A percentile compares a stretch with the other conserved stretches of the same genome.
Evolutionary conservation across 2,113 vertebrate species (phyloP).

Genomic region (Gambusia holbrooki): DNA sequence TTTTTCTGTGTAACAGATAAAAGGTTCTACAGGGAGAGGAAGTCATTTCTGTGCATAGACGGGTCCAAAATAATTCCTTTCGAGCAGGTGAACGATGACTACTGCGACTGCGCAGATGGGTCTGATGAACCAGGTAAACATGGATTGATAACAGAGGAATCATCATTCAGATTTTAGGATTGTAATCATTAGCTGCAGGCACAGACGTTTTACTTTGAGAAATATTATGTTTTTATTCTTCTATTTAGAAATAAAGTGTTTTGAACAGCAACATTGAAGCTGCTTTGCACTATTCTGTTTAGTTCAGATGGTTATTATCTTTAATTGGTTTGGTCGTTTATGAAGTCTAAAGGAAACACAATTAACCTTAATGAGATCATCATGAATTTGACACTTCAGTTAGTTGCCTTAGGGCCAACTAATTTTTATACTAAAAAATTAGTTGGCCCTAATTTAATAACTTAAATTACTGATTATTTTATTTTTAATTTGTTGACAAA

Average conservation of each 20-base stretch:
- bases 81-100: constrained; percentile 87
- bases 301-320: not conserved
- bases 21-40: constrained; percentile 77
- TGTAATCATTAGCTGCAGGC: not conserved
- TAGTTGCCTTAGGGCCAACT: not conserved
- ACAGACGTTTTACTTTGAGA: not conserved
- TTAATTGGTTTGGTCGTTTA: not conserved
- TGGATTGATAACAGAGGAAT: not conserved
- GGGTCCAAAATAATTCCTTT: constrained; percentile 77
- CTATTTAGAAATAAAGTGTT: not conserved
- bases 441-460: too few species aligned
- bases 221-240: not conserved
- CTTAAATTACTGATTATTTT: too few species aligned
- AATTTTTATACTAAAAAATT: too few species aligned
- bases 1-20: constrained; percentile 63
- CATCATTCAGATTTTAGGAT: not conserved
- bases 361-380: not conserved
- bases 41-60: constrained; percentile 76
- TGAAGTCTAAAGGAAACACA: not conserved
- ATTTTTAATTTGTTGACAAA: too few species aligned
- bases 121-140: constrained; percentile 87
- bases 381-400: not conserved
- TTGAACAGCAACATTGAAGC: not conserved
- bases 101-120: constrained; percentile 88
- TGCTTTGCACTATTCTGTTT: not conserved